These are phyloP conservation scores for Vicugna pacos DNA, from an alignment of 2,113 vertebrate genomes.

Conservation along the genomic window DNA sequence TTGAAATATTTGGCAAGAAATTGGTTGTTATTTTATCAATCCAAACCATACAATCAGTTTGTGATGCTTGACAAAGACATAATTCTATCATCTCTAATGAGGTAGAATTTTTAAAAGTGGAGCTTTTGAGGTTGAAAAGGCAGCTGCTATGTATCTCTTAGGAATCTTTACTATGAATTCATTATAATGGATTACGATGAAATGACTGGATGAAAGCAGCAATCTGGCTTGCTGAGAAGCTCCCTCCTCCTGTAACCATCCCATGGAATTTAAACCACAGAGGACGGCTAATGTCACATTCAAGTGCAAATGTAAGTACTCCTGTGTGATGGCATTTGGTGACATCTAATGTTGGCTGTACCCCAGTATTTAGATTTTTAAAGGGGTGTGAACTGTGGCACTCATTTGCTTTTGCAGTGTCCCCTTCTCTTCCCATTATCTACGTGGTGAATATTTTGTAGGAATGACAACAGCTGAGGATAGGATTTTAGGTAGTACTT, in stretches of 20 bases:
- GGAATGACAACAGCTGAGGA: not conserved
- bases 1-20: conserved; percentile 52
- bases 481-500: not conserved
- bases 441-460: not conserved
- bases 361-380: not conserved
- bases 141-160: conserved; percentile 3
- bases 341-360: not conserved
- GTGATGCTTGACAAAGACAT: conserved; percentile 45
- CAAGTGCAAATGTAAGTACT: conserved; percentile 16
- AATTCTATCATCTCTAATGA: conserved; percentile 54
- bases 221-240: conserved; percentile 23
- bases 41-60: conserved; percentile 23
- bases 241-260: not conserved
- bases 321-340: not conserved
- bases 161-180: conserved; percentile 58
- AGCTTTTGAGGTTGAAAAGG: conserved; percentile 45
- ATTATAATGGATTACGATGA: conserved; percentile 46
- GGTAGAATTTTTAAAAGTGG: not conserved
- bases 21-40: conserved; percentile 29
- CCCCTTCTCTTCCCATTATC: not conserved
- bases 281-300: conserved; percentile 42
- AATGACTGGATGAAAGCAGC: conserved; percentile 51
- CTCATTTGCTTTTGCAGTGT: not conserved
- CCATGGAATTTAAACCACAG: conserved; percentile 20
- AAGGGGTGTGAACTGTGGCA: not conserved